Evolutionary conservation across 1,140 invertebrate species (phyloP), one percentile per base, ranked within the genome.

Genomic region (Holcopasites calliopsidis): DNA sequence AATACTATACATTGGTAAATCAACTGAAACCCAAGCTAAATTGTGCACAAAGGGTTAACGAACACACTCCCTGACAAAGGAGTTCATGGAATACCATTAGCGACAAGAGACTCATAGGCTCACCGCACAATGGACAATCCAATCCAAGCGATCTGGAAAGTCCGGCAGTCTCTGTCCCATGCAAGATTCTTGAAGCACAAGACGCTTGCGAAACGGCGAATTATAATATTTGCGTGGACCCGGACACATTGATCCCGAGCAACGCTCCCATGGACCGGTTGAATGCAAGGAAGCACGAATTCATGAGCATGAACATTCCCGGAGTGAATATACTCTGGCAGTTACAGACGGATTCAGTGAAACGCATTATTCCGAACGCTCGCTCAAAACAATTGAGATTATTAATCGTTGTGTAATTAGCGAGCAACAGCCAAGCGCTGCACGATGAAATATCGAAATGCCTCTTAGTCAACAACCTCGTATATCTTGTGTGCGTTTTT

Each of bases 401-500:
- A 86, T 86, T 85, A 84, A 88, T 88, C 84, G 84, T n/a, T n/a
- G 80, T 52, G 77, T 85, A 83, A 88, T 87, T 88, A 87, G 82
- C 65, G 7, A 47, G 40, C 52, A 16, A 38, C 13, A 6, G 62
- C 40, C 13, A 28, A 35, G 2, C 26, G 26, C 42, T 35, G 6
- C 11, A n/a, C 26, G 35, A 23, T 26, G 16, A 44, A 18, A 16
- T 47, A 18, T 33, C 64, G 69, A 75, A 78, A n/a, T n/a, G n/a
- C n/a, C n/a, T n/a, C n/a, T n/a, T n/a, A n/a, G n/a, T n/a, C n/a
- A n/a, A n/a, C n/a, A n/a, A n/a, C n/a, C n/a, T n/a, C n/a, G n/a
- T n/a, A n/a, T n/a, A n/a, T n/a, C n/a, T n/a, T n/a, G n/a, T n/a
- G n/a, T n/a, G n/a, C n/a, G n/a, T n/a, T n/a, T n/a, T n/a, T n/a